Evolutionary conservation across 2,888 invertebrate species (phyloP), one percentile per base, ranked within the genome.

Genomic region (Leptopilina myrica): DNA sequence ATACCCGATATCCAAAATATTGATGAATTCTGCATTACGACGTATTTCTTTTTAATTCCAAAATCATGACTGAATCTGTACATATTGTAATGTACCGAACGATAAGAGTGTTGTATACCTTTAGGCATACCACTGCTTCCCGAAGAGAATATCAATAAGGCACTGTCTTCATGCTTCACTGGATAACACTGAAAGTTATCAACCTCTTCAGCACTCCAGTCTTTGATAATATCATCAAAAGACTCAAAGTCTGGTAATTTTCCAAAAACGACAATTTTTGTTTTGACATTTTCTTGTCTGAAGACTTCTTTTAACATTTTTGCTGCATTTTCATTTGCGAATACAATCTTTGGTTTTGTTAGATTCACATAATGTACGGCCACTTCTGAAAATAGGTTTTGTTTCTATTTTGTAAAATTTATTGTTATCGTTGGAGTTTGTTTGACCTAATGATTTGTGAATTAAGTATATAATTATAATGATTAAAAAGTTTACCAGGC

Each of bases 71-170:
- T 78, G n/a, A 81, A 15, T 0, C 64, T 6, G 15, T 67, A 53
- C 20, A 83, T 65, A 65, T 85, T 82, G 4, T 78, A 76, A 40
- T 86, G 62, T 12, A 89, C 26, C 9, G 81, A 69, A 14, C 80
- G 56, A 67, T 90, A 87, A 5, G 89, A 84, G 6, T 88, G 75
- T 4, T 87, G 83, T 2, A 88, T 87, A 5, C 87, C 89, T n/a
- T 91, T 91, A 0, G 91, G 87, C 7, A 86, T 26, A 0, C 90
- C 91, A 0, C 89, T 90, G 0, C 88, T 89, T 1, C 90, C 91
- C 0, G 91, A 91, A 0, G 90, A 89, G 53, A 87, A 90, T 5
- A 90, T 14, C 6, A 91, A 85, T 7, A 85, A 11, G 0, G 85
- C 86, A 0, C 86, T 84, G 12, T 85, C 73, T 5, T 81, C 79